These are phyloP conservation scores for Cataglyphis rosenhaueri DNA, from an alignment of 2,888 invertebrate genomes.

Conservation along the genomic window DNA sequence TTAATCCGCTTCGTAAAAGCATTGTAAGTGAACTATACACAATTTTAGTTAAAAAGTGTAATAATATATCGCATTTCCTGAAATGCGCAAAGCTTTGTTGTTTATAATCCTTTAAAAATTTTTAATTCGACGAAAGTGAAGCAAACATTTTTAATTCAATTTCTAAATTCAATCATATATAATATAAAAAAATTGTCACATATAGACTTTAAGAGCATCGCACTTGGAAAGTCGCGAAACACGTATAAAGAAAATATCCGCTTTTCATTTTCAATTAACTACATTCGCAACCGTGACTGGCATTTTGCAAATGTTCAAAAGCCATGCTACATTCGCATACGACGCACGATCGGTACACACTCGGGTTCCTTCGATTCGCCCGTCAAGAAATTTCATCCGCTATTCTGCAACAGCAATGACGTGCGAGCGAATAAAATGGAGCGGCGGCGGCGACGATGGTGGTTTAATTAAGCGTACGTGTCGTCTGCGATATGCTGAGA, in stretches of 20 bases:
- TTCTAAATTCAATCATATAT: conserved; percentile 16
- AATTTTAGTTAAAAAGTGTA: conserved; percentile 1
- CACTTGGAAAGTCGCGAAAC: conserved; percentile 4
- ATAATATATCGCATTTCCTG: conserved; percentile 15
- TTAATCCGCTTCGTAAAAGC: conserved; percentile 58
- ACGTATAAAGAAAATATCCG: conserved; percentile 26
- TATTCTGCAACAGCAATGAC: conserved; percentile 27
- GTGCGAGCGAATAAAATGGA: conserved; percentile 31
- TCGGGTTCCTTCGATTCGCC: conserved; percentile 46
- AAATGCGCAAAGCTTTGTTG: conserved; percentile 2
- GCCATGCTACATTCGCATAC: conserved; percentile 39
- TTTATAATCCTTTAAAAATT: not conserved
- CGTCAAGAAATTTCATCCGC: conserved; percentile 46
- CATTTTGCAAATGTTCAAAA: conserved; percentile 46
- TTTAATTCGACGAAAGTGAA: not conserved
- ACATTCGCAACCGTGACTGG: conserved; percentile 32
- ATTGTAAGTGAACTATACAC: conserved; percentile 11
- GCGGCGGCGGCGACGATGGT: conserved; percentile 53
- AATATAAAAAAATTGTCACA: not conserved
- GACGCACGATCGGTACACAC: conserved; percentile 40
- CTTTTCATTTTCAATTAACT: conserved; percentile 51
- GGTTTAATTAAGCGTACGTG: conserved; percentile 77
- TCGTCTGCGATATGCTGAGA: conserved; percentile 53
- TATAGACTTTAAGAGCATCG: not conserved
- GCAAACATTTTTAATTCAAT: conserved; percentile 5